Percentiles rank a stretch among this genome's conserved stretches.
phyloP scores from a whole-genome alignment of 1,140 invertebrate species.

The Drosophila parvula region DNA sequence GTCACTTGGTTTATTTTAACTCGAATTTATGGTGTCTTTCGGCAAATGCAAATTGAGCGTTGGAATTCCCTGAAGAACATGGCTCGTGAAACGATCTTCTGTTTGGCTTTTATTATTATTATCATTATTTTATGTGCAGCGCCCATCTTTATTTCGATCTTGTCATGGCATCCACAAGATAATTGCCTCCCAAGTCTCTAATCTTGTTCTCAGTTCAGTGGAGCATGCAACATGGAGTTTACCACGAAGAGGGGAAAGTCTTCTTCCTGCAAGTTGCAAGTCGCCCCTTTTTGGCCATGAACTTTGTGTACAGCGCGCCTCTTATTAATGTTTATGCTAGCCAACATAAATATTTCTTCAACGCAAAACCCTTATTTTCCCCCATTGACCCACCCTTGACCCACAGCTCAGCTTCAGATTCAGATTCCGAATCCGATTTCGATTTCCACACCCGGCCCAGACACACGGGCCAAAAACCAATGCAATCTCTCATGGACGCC shows the following conservation, averaged over 20 bases:
- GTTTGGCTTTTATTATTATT: background rate
- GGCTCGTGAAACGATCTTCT: conserved; percentile 10
- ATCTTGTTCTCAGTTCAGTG: conserved; percentile 43
- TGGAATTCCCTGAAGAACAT: conserved; percentile 25
- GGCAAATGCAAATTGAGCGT: conserved; percentile 46
- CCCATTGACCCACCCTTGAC: conserved; percentile 49
- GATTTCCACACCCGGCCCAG: conserved; percentile 18
- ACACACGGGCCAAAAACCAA: conserved; percentile 22
- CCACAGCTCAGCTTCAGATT: conserved; percentile 25
- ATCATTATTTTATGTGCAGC: background rate
- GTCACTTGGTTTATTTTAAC: conserved; percentile 68
- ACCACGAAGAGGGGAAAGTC: conserved; percentile 7
- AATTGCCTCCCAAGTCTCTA: conserved; percentile 23
- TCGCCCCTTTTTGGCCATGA: conserved; percentile 56
- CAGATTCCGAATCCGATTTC: conserved; percentile 25
- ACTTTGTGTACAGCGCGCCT: conserved; percentile 24
- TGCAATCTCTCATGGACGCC: conserved; percentile 18
- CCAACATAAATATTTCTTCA: conserved; percentile 3
- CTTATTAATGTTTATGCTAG: conserved; percentile 4
- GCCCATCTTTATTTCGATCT: conserved; percentile 20
- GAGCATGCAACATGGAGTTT: conserved; percentile 53
- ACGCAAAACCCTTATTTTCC: conserved; percentile 4
- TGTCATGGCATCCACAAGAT: conserved; percentile 30
- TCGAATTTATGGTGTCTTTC: conserved; percentile 57
- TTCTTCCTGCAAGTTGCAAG: conserved; percentile 9